Conservation (phyloP, 2,113 vertebrate species). For the Notarius lentiginosus region DNA sequence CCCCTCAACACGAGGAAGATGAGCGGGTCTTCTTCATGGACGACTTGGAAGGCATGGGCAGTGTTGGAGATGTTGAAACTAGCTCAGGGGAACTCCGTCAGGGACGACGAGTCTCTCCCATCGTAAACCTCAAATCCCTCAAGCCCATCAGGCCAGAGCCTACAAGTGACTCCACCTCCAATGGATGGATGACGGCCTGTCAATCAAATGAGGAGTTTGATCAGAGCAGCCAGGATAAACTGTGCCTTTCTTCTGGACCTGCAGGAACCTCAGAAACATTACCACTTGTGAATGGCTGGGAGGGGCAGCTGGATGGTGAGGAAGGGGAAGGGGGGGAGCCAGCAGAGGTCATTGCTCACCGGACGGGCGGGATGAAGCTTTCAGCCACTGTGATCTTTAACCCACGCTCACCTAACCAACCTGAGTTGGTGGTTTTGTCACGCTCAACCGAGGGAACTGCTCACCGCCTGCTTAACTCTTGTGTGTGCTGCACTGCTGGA, state of each 20-base stretch:
- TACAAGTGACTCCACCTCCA: slow-evolving; percentile 55
- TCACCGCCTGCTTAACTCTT: slow-evolving; percentile 89
- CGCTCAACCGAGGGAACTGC: slow-evolving; percentile 68
- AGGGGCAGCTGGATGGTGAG: slow-evolving; percentile 53
- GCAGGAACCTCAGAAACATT: slow-evolving; percentile 65
- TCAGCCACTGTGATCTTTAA: slow-evolving; percentile 98
- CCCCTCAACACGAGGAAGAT: slow-evolving; percentile 75
- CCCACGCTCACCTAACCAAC: slow-evolving; percentile 81
- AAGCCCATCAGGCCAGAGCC: slow-evolving; percentile 49
- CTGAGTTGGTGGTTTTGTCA: slow-evolving; percentile 70
- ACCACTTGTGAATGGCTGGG: slow-evolving; percentile 84
- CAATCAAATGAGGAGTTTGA: slow-evolving; percentile 60
- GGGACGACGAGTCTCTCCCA: slow-evolving; percentile 54
- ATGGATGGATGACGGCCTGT: slow-evolving; percentile 62
- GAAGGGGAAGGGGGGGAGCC: slow-evolving; percentile 75
- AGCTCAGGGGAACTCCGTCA: slow-evolving; percentile 62
- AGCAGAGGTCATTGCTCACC: slow-evolving; percentile 89
- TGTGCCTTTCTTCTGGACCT: slow-evolving; percentile 53
- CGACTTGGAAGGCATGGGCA: slow-evolving; percentile 80
- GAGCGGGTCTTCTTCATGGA: slow-evolving; percentile 95
- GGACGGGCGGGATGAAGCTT: slow-evolving; percentile 96
- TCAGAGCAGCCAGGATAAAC: slow-evolving; percentile 67
- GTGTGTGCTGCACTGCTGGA: slow-evolving; percentile 88
- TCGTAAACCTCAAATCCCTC: slow-evolving; percentile 36
- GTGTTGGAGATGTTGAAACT: slow-evolving; percentile 69